These are phyloP conservation scores for Tympanuchus pallidicinctus DNA, from an alignment of 2,113 vertebrate species.

Conservation along the genomic window DNA sequence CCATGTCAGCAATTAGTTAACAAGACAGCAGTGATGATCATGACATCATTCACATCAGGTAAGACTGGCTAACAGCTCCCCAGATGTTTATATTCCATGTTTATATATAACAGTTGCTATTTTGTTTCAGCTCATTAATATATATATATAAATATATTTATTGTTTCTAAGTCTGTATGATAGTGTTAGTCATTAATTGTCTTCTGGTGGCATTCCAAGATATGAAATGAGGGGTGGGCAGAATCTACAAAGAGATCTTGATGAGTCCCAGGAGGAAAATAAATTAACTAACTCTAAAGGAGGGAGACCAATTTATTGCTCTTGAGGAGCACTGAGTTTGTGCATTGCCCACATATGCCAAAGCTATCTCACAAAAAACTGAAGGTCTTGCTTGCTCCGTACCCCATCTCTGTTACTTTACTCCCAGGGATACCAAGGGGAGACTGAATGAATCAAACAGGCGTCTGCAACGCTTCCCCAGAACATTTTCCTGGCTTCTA, in stretches of 20 bases:
- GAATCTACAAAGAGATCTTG: not conserved
- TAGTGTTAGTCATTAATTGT: fast-evolving
- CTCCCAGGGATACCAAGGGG: not conserved
- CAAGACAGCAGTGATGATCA: not conserved
- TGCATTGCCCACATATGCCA: not conserved
- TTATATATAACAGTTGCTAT: not conserved
- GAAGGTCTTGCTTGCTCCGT: not conserved
- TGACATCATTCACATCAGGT: not conserved
- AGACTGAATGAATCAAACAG: not conserved
- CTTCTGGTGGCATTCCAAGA: not conserved
- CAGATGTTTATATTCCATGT: not conserved
- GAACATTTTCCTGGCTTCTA: not conserved
- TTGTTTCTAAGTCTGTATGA: not conserved
- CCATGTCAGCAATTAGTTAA: not conserved
- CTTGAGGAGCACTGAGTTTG: not conserved
- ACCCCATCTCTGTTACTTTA: not conserved
- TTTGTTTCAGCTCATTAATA: not conserved
- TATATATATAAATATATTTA: too few relatives aligned
- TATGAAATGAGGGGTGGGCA: not conserved
- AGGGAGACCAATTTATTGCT: not conserved
- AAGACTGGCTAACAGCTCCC: not conserved
- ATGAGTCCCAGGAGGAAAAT: not conserved
- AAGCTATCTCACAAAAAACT: not conserved
- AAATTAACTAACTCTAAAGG: not conserved
- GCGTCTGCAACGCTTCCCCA: not conserved